These are phyloP conservation scores for Numida meleagris DNA, from an alignment of 2,113 vertebrate genomes.

Conservation along the genomic window DNA sequence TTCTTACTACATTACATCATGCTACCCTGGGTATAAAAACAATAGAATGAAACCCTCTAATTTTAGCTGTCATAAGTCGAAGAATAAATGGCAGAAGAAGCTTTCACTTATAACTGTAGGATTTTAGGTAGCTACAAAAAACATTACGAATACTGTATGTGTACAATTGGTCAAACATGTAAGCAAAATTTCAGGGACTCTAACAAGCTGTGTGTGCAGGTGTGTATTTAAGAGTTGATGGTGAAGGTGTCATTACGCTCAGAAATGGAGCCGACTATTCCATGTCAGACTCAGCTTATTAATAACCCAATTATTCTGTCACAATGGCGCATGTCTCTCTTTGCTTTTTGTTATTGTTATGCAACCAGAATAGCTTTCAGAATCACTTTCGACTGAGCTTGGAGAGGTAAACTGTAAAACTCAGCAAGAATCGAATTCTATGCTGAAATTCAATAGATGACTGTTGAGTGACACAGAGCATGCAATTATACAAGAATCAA, in stretches of 20 bases:
- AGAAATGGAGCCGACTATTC: slow-evolving; percentile 22
- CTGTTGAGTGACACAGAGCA: slow-evolving; percentile 43
- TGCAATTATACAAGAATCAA: slow-evolving; percentile 41
- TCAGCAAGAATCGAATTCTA: background rate
- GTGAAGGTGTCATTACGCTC: slow-evolving; percentile 15
- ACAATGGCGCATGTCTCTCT: slow-evolving; percentile 36
- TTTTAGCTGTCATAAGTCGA: slow-evolving; percentile 61
- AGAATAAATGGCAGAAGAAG: slow-evolving; percentile 53
- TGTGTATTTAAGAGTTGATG: background rate
- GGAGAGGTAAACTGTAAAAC: slow-evolving; percentile 45
- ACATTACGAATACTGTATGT: background rate
- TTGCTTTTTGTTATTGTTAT: slow-evolving; percentile 45
- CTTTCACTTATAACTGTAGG: slow-evolving; percentile 32
- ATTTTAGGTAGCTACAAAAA: slow-evolving; percentile 34
- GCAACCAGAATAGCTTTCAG: slow-evolving; percentile 33
- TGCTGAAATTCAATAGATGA: slow-evolving; percentile 25
- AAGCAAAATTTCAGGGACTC: background rate
- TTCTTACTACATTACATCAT: slow-evolving; percentile 51
- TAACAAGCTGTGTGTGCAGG: background rate
- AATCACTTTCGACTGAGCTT: background rate
- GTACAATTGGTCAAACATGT: background rate
- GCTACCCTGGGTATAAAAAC: slow-evolving; percentile 49
- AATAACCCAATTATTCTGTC: slow-evolving; percentile 48
- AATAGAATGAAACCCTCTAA: slow-evolving; percentile 60
- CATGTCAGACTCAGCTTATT: slow-evolving; percentile 44